Conservation (phyloP, 2,797 vertebrate genomes). For the Sciaenops ocellatus region DNA sequence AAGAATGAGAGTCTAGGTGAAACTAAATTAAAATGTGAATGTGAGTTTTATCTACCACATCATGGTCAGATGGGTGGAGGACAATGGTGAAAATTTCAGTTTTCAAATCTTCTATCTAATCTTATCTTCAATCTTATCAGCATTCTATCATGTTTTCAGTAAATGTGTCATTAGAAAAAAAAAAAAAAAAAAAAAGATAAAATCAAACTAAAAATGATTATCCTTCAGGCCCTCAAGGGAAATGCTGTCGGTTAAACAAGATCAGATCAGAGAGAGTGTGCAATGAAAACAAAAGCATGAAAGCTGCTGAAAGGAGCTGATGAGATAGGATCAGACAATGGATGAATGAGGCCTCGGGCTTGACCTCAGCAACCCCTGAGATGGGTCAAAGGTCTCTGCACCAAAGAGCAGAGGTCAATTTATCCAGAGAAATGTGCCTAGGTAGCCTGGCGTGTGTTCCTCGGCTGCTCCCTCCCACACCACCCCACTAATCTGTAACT, state of each 20-base stretch:
- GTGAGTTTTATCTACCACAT: slow-evolving; percentile 17
- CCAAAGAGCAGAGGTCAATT: slow-evolving; percentile 53
- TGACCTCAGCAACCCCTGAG: slow-evolving; percentile 48
- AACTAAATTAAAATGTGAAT: not conserved
- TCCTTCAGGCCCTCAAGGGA: slow-evolving; percentile 1
- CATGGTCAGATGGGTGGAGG: not conserved
- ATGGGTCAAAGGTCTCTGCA: slow-evolving; percentile 55
- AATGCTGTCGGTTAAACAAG: slow-evolving; percentile 3
- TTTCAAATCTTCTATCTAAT: not conserved
- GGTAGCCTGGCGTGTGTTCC: slow-evolving; percentile 53
- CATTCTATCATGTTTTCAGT: not conserved
- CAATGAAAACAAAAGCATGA: slow-evolving; percentile 46
- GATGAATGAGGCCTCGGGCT: slow-evolving; percentile 36
- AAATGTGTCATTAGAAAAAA: not conserved
- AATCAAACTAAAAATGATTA: not conserved
- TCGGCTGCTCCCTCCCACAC: slow-evolving; percentile 53
- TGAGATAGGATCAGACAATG: slow-evolving; percentile 64
- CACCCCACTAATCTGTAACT: slow-evolving; percentile 62
- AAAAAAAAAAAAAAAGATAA: not conserved
- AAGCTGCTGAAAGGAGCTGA: slow-evolving; percentile 54
- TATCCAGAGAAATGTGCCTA: slow-evolving; percentile 44
- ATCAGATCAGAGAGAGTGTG: not conserved
- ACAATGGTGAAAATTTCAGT: not conserved
- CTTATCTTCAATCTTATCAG: too few species aligned
- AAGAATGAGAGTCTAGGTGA: not conserved